Conservation (phyloP, 2,113 vertebrate species). For the Phrynosoma platyrhinos region DNA sequence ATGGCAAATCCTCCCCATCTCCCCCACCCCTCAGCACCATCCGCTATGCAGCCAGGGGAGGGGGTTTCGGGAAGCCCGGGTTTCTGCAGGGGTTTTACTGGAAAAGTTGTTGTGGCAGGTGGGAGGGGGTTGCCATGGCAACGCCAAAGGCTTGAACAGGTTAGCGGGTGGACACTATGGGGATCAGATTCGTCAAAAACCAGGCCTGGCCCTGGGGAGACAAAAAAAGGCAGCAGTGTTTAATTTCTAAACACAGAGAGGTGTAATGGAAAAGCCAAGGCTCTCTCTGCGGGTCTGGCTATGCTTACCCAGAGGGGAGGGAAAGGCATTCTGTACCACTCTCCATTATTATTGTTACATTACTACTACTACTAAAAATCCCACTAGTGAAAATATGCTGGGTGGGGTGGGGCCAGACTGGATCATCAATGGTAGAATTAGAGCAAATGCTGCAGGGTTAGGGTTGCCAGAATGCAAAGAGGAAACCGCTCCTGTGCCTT, state of each 20-base stretch:
- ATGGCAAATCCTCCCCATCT: constrained; percentile 30
- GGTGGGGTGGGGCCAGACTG: background rate
- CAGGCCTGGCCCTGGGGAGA: background rate
- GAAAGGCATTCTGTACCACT: background rate
- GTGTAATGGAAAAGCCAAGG: background rate
- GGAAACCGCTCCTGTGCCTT: no score
- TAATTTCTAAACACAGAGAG: background rate
- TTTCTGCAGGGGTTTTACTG: constrained; percentile 81
- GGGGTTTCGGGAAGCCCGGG: constrained; percentile 81
- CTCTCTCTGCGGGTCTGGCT: background rate
- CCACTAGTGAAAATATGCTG: background rate
- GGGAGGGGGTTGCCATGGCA: constrained; percentile 78
- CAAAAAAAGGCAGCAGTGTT: background rate
- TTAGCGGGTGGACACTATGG: background rate
- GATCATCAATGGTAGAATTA: no score
- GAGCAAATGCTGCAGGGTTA: no score
- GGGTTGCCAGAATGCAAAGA: no score
- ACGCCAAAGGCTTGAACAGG: constrained; percentile 56
- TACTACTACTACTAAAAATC: background rate
- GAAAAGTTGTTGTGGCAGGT: constrained; percentile 79
- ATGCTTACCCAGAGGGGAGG: background rate
- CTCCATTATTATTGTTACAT: background rate
- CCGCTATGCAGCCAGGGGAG: constrained; percentile 62
- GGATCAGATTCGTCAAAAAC: background rate
- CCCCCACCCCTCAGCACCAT: constrained; percentile 39